Base-by-base conservation (phyloP, 2,888 invertebrate genomes). In the Xylota segnis region DNA sequence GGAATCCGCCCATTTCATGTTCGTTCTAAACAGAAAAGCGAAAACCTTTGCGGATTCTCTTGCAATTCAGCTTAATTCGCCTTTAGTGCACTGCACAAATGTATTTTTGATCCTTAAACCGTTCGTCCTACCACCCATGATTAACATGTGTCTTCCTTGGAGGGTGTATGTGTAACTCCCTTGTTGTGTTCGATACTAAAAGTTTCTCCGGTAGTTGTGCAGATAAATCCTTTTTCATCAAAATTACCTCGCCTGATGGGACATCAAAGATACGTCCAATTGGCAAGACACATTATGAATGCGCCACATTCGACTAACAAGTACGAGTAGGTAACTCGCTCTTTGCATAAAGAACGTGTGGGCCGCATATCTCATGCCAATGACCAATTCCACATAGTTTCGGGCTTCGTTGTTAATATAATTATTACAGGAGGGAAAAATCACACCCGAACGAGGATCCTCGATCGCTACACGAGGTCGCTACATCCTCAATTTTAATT, bases 401-500 rank as follows among this genome's bases (percentile, higher is more conserved):
- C 56, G 37, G 72, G 59, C 86, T 76, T 71, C 75, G 74, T 75
- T 84, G 84, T 84, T 75, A 81, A 81, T 81, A 81, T 82, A 86
- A 82, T 86, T 82, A 86, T 86, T 82, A 86, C 71, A 76, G 66
- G 45, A 54, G 61, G 61, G 61, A 47, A 54, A 65, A 65, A 71
- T 58, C 72, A 68, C 82, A 61, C 72, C 50, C 76, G 63, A 71
- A 66, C 75, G 65, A 70, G 52, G 66, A 76, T 76, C 37, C 70
- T 65, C 52, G 65, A 74, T 56, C 74, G 32, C 65, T 40, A 63
- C 72, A 74, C 59, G 75, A 72, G 82, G 82, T 72, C 82, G 66
- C 66, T 82, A 77, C 82, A 76, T 86, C 71, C 61, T 76, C 61
- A 72, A 82, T 68, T 86, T 82, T 82, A 77, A 82, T 82, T 82